Conservation (phyloP, 2,797 vertebrate genomes). For the Oryzias sinensis region DNA sequence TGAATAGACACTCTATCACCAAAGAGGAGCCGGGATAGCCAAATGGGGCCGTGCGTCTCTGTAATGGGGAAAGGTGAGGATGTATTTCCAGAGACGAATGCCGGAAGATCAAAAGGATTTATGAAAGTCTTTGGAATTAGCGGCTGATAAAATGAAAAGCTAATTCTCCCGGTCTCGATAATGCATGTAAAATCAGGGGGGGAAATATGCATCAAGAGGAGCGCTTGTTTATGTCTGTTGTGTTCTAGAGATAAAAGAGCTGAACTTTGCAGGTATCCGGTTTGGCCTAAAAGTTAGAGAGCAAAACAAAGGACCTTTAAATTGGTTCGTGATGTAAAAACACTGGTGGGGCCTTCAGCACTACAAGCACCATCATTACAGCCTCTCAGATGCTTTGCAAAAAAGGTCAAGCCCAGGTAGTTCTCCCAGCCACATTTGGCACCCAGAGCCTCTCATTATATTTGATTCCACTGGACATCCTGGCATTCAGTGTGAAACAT, state of each 20-base stretch:
- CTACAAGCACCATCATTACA: slow-evolving; percentile 88
- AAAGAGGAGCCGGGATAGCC: slow-evolving; percentile 71
- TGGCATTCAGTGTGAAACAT: slow-evolving; percentile 18
- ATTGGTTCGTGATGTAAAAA: slow-evolving; percentile 95
- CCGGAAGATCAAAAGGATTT: slow-evolving; percentile 53
- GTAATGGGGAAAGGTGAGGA: slow-evolving; percentile 41
- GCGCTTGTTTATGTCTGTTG: slow-evolving; percentile 35
- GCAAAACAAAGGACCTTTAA: slow-evolving; percentile 89
- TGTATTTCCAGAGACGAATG: slow-evolving; percentile 31
- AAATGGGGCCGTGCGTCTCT: slow-evolving; percentile 49
- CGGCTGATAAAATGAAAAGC: slow-evolving; percentile 38
- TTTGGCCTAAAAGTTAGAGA: slow-evolving; percentile 84
- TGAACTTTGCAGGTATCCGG: slow-evolving; percentile 66
- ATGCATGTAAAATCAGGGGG: slow-evolving; percentile 1
- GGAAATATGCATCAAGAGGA: slow-evolving; percentile 3
- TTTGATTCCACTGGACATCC: slow-evolving; percentile 42
- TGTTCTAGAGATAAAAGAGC: slow-evolving; percentile 39
- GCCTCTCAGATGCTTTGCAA: slow-evolving; percentile 73
- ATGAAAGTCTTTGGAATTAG: slow-evolving; percentile 58
- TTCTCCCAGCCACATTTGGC: slow-evolving; percentile 34
- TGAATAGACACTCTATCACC: slow-evolving; percentile 75
- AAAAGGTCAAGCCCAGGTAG: slow-evolving; percentile 80
- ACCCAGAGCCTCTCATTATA: slow-evolving; percentile 24
- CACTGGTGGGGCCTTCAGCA: slow-evolving; percentile 86
- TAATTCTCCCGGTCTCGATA: slow-evolving; percentile 30